These are phyloP conservation scores for Phocoena phocoena DNA, from an alignment of 2,113 vertebrate species.

Conservation along the genomic window DNA sequence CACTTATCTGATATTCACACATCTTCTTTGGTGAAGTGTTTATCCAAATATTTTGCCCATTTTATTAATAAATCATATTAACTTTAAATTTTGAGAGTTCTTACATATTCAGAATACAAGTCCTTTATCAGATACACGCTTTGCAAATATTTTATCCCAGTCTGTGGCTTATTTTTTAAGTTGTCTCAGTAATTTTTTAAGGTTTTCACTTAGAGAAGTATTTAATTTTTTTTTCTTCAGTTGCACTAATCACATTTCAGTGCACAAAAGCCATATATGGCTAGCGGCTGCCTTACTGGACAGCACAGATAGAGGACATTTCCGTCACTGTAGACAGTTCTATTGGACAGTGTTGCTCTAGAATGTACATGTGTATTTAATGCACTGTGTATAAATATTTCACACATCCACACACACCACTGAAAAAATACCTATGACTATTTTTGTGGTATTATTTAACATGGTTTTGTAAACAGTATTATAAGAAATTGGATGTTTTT, in stretches of 20 bases:
- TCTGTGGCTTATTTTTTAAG: background rate
- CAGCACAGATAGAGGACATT: background rate
- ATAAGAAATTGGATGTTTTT: background rate
- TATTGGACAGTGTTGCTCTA: background rate
- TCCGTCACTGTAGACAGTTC: background rate
- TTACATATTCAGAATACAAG: background rate
- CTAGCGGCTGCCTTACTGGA: background rate
- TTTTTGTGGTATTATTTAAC: background rate
- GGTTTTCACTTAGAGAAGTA: background rate
- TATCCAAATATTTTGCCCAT: background rate
- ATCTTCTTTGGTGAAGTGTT: background rate
- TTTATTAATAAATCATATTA: background rate
- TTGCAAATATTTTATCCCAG: background rate
- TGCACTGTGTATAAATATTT: background rate
- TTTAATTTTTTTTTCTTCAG: background rate
- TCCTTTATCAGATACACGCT: background rate
- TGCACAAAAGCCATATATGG: background rate
- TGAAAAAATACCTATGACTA: background rate
- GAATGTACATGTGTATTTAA: background rate
- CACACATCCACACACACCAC: background rate
- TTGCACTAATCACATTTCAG: background rate
- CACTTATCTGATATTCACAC: background rate
- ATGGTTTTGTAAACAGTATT: background rate
- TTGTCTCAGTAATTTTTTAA: background rate
- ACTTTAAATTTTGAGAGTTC: background rate